These are phyloP conservation scores for Drosophila baimaii DNA, from an alignment of 1,140 invertebrate species.

Conservation along the genomic window DNA sequence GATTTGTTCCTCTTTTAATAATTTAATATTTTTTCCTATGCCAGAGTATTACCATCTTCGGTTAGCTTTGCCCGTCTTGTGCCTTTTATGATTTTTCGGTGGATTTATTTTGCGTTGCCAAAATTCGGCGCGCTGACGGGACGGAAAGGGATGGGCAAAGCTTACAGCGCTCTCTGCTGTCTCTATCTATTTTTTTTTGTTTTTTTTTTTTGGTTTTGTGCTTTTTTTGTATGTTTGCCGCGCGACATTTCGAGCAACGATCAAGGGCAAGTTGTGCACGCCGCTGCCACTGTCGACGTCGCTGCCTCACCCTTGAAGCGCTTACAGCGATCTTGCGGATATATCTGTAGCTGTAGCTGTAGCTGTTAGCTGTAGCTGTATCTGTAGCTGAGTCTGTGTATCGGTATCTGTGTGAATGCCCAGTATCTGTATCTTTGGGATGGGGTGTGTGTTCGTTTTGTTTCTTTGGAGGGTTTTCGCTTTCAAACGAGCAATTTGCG, in stretches of 20 bases:
- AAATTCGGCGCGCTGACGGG: conserved; percentile 51
- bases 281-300: conserved; percentile 18
- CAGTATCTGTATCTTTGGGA: conserved; percentile 27
- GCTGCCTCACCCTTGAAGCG: conserved; percentile 77
- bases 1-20: too few species aligned
- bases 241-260: conserved; percentile 71
- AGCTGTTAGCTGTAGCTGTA: too few species aligned
- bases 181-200: conserved; percentile 18
- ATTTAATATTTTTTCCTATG: neutral
- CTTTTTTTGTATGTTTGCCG: conserved; percentile 23
- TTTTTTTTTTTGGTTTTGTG: neutral
- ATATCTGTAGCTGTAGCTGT: conserved; percentile 46
- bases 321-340: conserved; percentile 65
- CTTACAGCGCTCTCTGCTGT: conserved; percentile 63
- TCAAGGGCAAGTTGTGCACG: conserved; percentile 82
- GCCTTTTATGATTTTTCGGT: conserved; percentile 27
- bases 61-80: neutral
- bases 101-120: conserved; percentile 67
- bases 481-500: conserved; percentile 81
- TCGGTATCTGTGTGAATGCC: conserved; percentile 44
- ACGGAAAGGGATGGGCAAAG: conserved; percentile 63
- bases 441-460: conserved; percentile 48
- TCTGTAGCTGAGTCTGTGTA: conserved; percentile 33
- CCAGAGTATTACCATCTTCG: conserved; percentile 23
- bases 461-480: conserved; percentile 75